Evolutionary conservation across 2,797 vertebrate species (phyloP).

Genomic region (Lithobates sylvaticus): DNA sequence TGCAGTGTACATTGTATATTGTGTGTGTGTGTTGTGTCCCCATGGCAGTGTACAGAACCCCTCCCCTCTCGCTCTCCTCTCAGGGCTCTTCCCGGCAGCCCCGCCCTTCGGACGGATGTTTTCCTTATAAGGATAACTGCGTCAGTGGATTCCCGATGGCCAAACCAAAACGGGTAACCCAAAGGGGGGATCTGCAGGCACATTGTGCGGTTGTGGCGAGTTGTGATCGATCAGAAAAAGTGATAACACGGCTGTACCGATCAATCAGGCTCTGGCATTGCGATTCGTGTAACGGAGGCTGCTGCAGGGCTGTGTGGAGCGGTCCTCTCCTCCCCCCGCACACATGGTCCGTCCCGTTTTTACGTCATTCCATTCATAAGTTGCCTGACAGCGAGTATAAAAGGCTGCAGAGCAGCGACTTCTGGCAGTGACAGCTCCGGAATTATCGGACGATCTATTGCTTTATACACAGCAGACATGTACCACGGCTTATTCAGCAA

Average conservation of each 20-base stretch:
- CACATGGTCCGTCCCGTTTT: neutral
- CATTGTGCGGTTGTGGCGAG: no score
- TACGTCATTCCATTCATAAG: conserved; percentile 22
- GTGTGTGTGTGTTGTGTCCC: conserved; percentile 1
- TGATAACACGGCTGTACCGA: neutral
- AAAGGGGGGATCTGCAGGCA: neutral
- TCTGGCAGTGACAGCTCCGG: neutral
- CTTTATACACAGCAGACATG: conserved; percentile 76
- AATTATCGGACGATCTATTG: neutral
- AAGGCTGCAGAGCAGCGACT: conserved; percentile 61
- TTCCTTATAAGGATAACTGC: conserved; percentile 95
- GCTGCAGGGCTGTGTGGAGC: no score
- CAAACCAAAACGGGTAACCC: conserved; percentile 31
- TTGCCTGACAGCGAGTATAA: conserved; percentile 62
- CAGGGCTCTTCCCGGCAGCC: conserved; percentile 79
- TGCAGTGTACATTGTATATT: no score
- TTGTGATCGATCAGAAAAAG: neutral
- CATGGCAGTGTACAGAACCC: neutral
- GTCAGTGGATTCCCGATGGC: conserved; percentile 89
- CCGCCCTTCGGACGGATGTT: conserved; percentile 87
- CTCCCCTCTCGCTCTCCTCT: conserved; percentile 64
- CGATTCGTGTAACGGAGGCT: neutral
- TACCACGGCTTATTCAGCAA: conserved; percentile 81
- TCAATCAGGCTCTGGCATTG: neutral
- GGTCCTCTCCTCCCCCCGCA: neutral